Base-by-base conservation (phyloP, 2,888 invertebrate genomes). In the Amphipoea oculea region DNA sequence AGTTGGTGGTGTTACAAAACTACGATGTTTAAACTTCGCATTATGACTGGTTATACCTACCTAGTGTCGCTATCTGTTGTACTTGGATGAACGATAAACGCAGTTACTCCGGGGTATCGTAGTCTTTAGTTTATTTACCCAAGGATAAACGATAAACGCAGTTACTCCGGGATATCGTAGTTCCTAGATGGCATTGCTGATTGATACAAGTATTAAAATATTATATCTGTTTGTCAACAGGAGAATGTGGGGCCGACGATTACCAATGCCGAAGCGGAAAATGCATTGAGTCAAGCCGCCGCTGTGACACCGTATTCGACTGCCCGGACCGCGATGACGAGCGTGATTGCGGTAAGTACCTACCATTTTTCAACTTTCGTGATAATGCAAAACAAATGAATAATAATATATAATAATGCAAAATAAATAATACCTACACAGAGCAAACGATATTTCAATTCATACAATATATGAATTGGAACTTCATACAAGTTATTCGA, bases 291-390 rank as follows among this genome's bases (percentile, higher is more conserved):
- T 92, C 93, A 20, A 90, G 91, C 57, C 96, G 96, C 81, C 96
- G 96, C 81, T 98, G 98, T 93, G 97, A 98, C 92, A 93, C 95
- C 6, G 94, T 96, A 20, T 76, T 88, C n/a, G 98, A 98, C 89
- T 98, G 98, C 89, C 92, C 92, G 20, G 95, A 97, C 79, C 95
- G 95, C 62, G 97, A 98, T 90, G 98, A 98, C 88, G 98, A 98
- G 94, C 89, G 88, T 42, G 92, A 97, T 85, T 98, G 98, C 94
- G 94, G 97, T 97, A 93, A 92, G 94, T 91, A 76, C 29, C 20
- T 23, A 66, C 0, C 14, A n/a, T 23, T 70, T 51, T 51, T 36
- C 4, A 40, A 17, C 17, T 40, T n/a, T 40, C 17, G 11, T 40
- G 5, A n/a, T 6, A 40, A 3, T 71, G 40, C n/a, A 57, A 40